Conservation (phyloP, 2,888 invertebrate species). For the Crepidodera aurea region DNA sequence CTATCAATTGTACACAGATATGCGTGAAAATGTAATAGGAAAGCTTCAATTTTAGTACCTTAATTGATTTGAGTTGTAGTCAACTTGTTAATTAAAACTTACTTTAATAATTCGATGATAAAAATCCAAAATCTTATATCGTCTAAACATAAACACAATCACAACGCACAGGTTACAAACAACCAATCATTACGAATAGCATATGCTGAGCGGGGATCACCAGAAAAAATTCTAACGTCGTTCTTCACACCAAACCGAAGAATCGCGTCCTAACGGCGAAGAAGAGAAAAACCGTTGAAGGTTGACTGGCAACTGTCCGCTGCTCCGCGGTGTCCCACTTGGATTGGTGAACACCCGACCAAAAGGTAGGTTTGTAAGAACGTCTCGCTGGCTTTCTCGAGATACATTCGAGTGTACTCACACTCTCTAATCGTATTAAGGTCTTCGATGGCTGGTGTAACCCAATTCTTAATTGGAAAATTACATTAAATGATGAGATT, state of each 20-base stretch:
- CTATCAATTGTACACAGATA: no score
- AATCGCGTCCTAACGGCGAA: slow-evolving; percentile 11
- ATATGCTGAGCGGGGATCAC: background rate
- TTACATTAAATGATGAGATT: no score
- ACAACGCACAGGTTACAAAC: background rate
- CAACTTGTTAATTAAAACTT: no score
- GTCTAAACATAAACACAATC: background rate
- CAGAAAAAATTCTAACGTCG: slow-evolving; percentile 15
- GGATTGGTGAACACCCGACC: slow-evolving; percentile 26
- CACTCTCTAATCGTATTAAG: slow-evolving; percentile 47
- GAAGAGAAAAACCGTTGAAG: slow-evolving; percentile 33
- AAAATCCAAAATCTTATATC: background rate
- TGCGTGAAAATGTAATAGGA: no score
- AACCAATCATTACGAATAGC: background rate
- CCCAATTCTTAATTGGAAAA: slow-evolving; percentile 23
- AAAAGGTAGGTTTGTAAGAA: slow-evolving; percentile 33
- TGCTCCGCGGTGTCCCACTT: slow-evolving; percentile 34
- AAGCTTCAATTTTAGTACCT: no score
- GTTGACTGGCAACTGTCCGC: slow-evolving; percentile 34
- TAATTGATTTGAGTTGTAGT: no score
- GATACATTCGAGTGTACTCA: slow-evolving; percentile 50
- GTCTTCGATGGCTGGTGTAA: slow-evolving; percentile 28
- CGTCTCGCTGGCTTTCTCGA: slow-evolving; percentile 32
- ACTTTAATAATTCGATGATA: background rate
- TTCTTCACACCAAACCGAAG: slow-evolving; percentile 10